Percentiles rank a stretch among this genome's conserved stretches.
Evolutionary conservation across 1,140 invertebrate species (phyloP).

Genomic region (Scaptomyza hsui): DNA sequence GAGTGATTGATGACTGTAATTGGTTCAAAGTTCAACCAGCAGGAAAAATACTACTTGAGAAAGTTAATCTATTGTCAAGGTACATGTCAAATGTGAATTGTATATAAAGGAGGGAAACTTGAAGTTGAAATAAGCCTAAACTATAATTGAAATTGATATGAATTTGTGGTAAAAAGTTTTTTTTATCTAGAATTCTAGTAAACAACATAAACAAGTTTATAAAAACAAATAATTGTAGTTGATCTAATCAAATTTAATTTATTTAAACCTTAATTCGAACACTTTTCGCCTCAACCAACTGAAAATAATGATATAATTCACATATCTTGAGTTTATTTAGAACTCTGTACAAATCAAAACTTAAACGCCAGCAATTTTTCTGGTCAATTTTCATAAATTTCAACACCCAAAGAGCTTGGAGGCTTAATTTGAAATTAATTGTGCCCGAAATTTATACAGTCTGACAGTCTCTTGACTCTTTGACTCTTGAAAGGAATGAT

Average conservation of each 20-base stretch:
- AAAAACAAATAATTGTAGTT: too few relatives aligned
- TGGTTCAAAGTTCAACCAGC: constrained; percentile 41
- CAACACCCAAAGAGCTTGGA: constrained; percentile 52
- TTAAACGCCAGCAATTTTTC: constrained; percentile 34
- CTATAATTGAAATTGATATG: too few relatives aligned
- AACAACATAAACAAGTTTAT: too few relatives aligned
- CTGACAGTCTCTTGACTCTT: constrained; percentile 30
- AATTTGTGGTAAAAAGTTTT: too few relatives aligned
- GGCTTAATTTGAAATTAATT: constrained; percentile 78
- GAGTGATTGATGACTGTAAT: constrained; percentile 71
- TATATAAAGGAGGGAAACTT: background rate
- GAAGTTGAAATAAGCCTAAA: too few relatives aligned
- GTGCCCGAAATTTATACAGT: constrained; percentile 53
- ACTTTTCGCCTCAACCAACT: too few relatives aligned
- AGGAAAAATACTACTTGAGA: background rate
- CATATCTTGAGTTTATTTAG: too few relatives aligned
- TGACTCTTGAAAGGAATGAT: constrained; percentile 53
- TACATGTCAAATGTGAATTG: background rate
- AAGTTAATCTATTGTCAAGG: background rate
- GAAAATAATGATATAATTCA: too few relatives aligned
- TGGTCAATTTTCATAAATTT: constrained; percentile 63
- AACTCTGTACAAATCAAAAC: constrained; percentile 1
- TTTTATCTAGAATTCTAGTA: too few relatives aligned
- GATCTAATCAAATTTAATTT: too few relatives aligned
- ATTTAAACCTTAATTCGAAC: too few relatives aligned